Evolutionary conservation across 35 echinoderm and acorn worm genomes (phyloP).

Genomic region (Holothuria glaberrima): DNA sequence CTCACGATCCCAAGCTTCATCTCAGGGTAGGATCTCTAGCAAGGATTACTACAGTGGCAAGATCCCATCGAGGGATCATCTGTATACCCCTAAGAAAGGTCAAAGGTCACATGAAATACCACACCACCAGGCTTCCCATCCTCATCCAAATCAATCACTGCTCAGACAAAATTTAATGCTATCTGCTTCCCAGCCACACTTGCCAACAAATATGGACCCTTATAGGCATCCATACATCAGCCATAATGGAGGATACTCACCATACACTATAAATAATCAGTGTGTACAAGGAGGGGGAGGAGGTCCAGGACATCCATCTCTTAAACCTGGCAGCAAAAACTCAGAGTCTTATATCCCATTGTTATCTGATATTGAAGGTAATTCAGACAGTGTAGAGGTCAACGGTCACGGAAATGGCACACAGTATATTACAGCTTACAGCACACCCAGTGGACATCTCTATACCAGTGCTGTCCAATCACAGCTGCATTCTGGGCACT

Average conservation of each 20-base stretch:
- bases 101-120: constrained; percentile 24
- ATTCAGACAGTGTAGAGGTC: constrained; percentile 17
- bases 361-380: constrained; percentile 41
- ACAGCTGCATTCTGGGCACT: background rate
- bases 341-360: constrained; percentile 29
- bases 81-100: background rate
- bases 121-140: background rate
- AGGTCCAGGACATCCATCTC: background rate
- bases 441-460: background rate
- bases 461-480: constrained; percentile 9
- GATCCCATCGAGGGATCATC: constrained; percentile 1
- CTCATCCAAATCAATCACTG: constrained; percentile 29
- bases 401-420: constrained; percentile 12
- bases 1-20: constrained; percentile 14
- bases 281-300: background rate
- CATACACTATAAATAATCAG: constrained; percentile 30
- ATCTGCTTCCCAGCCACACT: constrained; percentile 58
- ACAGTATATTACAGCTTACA: constrained; percentile 8
- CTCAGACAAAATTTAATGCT: constrained; percentile 27
- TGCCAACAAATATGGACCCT: constrained; percentile 36
- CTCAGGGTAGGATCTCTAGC: constrained; percentile 11
- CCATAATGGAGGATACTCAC: background rate
- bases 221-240: constrained; percentile 5
- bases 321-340: background rate
- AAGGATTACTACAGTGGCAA: constrained; percentile 51